Evolutionary conservation across 1,140 invertebrate species (phyloP), one percentile per base, ranked within the genome.

Genomic region (Diorhabda elongata): DNA sequence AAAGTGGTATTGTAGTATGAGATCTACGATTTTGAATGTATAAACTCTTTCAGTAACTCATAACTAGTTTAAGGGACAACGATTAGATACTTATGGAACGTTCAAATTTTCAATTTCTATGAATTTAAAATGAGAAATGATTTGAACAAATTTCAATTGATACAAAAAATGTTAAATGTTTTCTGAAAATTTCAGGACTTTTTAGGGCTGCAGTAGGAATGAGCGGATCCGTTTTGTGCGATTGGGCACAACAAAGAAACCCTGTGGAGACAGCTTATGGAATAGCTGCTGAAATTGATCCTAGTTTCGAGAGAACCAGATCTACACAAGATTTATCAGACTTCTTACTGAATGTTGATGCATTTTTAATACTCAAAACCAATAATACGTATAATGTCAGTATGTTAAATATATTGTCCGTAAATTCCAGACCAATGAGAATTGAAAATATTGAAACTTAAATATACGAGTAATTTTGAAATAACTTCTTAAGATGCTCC

Each of bases 231-330:
- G 45, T 47, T 56, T 42, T 65, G 3, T 57, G 56, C 43, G 42
- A 4, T n/a, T 65, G 64, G 64, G 64, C 64, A 6, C 41, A 57
- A n/a, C 44, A 52, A 65, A 65, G 64, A 41, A 8, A 57, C 42
- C 26, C 6, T 5, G 11, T 11, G 42, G 52, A 56, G 3, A 58
- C 6, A 6, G 64, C 64, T 26, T 65, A 56, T 57, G 41, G 26
- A 2, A 7, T 65, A 41, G 64, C 64, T 41, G n/a, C n/a, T 8
- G 26, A n/a, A 6, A 65, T 65, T 26, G 9, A 65, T 56, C 64
- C 64, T 2, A 11, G 9, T 56, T 56, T 57, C 26, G 3, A n/a
- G 4, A 65, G 2, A 3, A 42, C 5, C 6, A 65, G 57, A 11
- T 11, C 64, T 42, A 65, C 64, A 6, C 4, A 57, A 56, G 64